Percentiles rank a stretch among this genome's conserved stretches.
Conservation (phyloP, 2,888 invertebrate species). For the Cepaea hortensis region DNA sequence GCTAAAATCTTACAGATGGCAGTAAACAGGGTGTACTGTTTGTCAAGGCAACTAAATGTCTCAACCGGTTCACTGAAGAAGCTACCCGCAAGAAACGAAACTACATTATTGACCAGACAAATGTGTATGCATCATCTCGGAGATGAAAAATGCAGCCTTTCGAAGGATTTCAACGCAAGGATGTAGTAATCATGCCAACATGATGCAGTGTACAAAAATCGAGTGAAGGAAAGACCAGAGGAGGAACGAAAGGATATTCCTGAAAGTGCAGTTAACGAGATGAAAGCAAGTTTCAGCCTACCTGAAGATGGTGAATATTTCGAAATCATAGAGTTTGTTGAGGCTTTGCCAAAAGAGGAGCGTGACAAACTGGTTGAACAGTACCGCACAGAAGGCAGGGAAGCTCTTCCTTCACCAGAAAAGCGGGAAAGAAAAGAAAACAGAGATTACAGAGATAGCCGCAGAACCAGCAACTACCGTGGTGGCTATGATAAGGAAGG, state of each 20-base stretch:
- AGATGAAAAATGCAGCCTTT: too few species aligned
- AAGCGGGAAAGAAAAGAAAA: conserved; percentile 53
- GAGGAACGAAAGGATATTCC: conserved; percentile 94
- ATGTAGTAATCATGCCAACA: conserved; percentile 93
- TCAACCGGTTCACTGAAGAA: conserved; percentile 86
- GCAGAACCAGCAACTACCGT: conserved; percentile 37
- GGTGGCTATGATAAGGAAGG: conserved; percentile 48
- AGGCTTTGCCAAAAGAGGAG: conserved; percentile 80
- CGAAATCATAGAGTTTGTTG: conserved; percentile 82
- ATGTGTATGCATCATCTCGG: conserved; percentile 97
- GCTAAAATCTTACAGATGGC: too few species aligned
- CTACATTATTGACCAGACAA: conserved; percentile 98
- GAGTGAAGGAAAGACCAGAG: conserved; percentile 87
- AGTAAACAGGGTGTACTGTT: too few species aligned
- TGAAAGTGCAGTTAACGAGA: conserved; percentile 93
- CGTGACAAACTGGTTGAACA: conserved; percentile 86
- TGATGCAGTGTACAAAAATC: conserved; percentile 91
- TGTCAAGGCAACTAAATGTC: conserved; percentile 91
- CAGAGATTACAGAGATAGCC: conserved; percentile 48
- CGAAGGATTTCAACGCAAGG: conserved; percentile 93
- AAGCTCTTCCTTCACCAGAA: conserved; percentile 69
- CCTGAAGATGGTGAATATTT: conserved; percentile 83
- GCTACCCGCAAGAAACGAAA: conserved; percentile 88
- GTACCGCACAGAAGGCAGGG: conserved; percentile 84
- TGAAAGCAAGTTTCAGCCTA: conserved; percentile 94